A percentile compares a stretch with the other conserved stretches of the same genome.
These are phyloP conservation scores for Diabrotica balteata DNA, from an alignment of 2,888 invertebrate species.

Conservation along the genomic window DNA sequence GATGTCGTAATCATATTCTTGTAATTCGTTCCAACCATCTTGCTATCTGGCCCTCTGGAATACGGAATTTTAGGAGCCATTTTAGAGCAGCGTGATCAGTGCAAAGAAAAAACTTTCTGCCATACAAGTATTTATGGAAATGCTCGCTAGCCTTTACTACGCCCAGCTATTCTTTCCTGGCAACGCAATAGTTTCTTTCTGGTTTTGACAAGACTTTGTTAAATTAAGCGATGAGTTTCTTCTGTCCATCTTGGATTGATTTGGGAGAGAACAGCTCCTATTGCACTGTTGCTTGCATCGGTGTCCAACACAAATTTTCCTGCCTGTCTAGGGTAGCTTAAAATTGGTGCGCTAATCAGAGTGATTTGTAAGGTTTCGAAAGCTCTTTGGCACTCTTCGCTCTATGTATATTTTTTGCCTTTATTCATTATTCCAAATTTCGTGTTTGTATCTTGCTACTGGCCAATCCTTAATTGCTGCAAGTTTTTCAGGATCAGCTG, in stretches of 20 bases:
- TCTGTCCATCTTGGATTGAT: not conserved
- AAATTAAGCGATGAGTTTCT: not conserved
- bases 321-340: not conserved
- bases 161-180: not conserved
- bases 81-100: no score
- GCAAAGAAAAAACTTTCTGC: no score
- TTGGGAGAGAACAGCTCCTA: not conserved
- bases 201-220: not conserved
- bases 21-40: not conserved
- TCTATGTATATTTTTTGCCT: not conserved
- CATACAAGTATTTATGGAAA: not conserved
- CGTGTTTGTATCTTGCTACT: no score
- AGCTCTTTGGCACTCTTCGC: not conserved
- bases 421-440: not conserved
- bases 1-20: not conserved
- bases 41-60: no score
- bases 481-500: no score
- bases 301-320: not conserved
- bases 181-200: not conserved
- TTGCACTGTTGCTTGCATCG: no score
- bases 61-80: no score
- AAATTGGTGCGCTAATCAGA: not conserved
- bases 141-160: not conserved
- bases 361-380: not conserved
- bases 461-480: no score